Percentiles rank a stretch among this genome's conserved stretches.
Evolutionary conservation across 2,113 vertebrate genomes (phyloP).

Genomic region (Scophthalmus maximus): DNA sequence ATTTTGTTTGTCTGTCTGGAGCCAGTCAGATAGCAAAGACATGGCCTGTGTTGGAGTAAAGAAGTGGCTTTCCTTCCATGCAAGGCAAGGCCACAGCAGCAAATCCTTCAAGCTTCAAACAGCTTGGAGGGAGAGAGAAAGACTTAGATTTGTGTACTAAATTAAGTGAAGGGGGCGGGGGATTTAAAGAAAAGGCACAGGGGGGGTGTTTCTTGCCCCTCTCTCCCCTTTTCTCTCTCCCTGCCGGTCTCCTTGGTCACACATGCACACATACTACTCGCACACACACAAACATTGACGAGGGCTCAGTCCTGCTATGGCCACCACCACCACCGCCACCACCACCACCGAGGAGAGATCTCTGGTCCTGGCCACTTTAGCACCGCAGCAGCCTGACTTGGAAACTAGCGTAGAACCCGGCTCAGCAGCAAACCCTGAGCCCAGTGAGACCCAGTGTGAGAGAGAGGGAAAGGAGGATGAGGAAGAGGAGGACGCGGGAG

Average conservation of each 20-base stretch:
- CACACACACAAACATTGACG: constrained; percentile 69
- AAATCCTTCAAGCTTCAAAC: constrained; percentile 23
- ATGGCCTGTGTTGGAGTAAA: not conserved
- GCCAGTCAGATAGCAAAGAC: constrained; percentile 4
- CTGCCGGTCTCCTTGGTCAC: constrained; percentile 73
- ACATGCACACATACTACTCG: constrained; percentile 58
- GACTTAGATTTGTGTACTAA: constrained; percentile 50
- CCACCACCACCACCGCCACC: constrained; percentile 57
- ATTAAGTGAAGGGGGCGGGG: constrained; percentile 66
- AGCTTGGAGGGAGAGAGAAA: constrained; percentile 26
- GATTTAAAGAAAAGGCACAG: constrained; percentile 54
- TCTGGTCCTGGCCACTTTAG: constrained; percentile 47
- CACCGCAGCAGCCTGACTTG: constrained; percentile 60
- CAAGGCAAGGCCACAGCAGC: constrained; percentile 15
- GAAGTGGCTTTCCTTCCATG: constrained; percentile 13
- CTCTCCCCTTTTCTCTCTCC: constrained; percentile 51
- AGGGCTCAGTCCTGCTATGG: constrained; percentile 79
- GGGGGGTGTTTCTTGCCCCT: constrained; percentile 54
- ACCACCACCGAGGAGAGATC: constrained; percentile 70
- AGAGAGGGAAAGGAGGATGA: constrained; percentile 64
- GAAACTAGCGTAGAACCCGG: constrained; percentile 58
- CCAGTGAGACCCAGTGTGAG: constrained; percentile 44
- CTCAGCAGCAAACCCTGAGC: constrained; percentile 52
- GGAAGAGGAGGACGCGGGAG: constrained; percentile 71
- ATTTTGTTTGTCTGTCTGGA: constrained; percentile 42